Percentiles rank a stretch among this genome's conserved stretches.
Conservation (phyloP, 2,113 vertebrate species). For the Limanda limanda region DNA sequence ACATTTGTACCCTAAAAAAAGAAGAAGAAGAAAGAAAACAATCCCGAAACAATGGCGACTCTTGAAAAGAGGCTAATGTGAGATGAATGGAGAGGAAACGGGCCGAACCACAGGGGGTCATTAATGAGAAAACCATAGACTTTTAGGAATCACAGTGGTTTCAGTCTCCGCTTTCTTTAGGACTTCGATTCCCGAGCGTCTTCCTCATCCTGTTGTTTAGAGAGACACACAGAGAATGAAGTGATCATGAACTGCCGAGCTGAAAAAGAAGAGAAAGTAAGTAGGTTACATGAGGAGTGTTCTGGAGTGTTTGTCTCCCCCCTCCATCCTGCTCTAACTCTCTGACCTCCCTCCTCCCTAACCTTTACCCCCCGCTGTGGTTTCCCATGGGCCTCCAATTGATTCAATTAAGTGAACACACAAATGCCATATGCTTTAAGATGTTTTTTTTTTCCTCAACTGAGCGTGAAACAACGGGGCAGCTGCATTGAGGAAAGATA, state of each 20-base stretch:
- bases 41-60: slow-evolving; percentile 57
- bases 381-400: slow-evolving; percentile 80
- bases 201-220: slow-evolving; percentile 34
- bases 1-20: slow-evolving; percentile 19
- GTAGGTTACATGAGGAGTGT: slow-evolving; percentile 51
- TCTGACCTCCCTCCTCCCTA: slow-evolving; percentile 74
- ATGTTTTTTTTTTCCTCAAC: slow-evolving; percentile 65
- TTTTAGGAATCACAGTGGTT: slow-evolving; percentile 49
- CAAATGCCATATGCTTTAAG: slow-evolving; percentile 75
- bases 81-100: slow-evolving; percentile 76
- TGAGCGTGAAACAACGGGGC: slow-evolving; percentile 29
- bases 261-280: slow-evolving; percentile 52
- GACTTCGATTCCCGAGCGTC: slow-evolving; percentile 9
- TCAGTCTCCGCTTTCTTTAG: slow-evolving; percentile 42
- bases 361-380: slow-evolving; percentile 74
- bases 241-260: slow-evolving; percentile 53
- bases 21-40: slow-evolving; percentile 47
- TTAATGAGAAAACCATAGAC: slow-evolving; percentile 72
- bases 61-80: slow-evolving; percentile 71
- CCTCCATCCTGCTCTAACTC: slow-evolving; percentile 60
- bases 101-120: slow-evolving; percentile 72
- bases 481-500: slow-evolving; percentile 15
- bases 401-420: slow-evolving; percentile 81
- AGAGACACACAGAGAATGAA: slow-evolving; percentile 43
- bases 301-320: slow-evolving; percentile 30